phyloP scores from a whole-genome alignment of 2,113 vertebrate genomes.

The Collichthys lucidus region DNA sequence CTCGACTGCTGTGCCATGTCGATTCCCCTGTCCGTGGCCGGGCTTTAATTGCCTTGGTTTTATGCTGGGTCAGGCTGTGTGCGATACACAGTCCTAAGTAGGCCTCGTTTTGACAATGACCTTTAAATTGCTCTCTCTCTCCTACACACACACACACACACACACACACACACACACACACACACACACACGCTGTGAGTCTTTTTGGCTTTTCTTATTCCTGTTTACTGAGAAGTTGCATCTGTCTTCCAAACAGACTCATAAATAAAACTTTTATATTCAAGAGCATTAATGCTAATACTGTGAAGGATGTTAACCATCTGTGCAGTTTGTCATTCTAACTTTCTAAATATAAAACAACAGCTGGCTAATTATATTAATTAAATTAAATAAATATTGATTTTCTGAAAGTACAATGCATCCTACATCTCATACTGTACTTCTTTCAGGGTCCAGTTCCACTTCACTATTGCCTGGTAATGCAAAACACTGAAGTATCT shows the following conservation, averaged over 20 bases:
- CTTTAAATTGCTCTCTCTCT: conserved; percentile 67
- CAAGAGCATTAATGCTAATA: not conserved
- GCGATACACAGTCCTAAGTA: conserved; percentile 66
- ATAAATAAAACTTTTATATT: conserved; percentile 5
- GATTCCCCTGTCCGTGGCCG: conserved; percentile 67
- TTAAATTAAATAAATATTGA: no score
- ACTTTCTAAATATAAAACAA: not conserved
- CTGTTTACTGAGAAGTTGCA: conserved; percentile 6
- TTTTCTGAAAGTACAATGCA: no score
- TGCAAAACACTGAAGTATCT: not conserved
- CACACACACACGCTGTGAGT: not conserved
- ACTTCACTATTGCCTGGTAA: not conserved
- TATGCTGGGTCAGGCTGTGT: conserved; percentile 75
- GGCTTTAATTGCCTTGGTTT: conserved; percentile 80
- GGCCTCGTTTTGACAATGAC: conserved; percentile 73
- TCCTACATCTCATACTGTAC: no score
- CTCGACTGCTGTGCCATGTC: conserved; percentile 70
- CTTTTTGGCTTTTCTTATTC: conserved; percentile 14
- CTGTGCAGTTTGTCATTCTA: not conserved
- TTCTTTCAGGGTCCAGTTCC: not conserved
- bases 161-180: not conserved
- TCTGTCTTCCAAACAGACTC: conserved; percentile 1
- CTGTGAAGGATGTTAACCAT: not conserved
- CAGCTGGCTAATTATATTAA: not conserved
- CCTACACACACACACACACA: not conserved